Evolutionary conservation across 2,888 invertebrate genomes (phyloP).

Genomic region (Pterostichus niger): DNA sequence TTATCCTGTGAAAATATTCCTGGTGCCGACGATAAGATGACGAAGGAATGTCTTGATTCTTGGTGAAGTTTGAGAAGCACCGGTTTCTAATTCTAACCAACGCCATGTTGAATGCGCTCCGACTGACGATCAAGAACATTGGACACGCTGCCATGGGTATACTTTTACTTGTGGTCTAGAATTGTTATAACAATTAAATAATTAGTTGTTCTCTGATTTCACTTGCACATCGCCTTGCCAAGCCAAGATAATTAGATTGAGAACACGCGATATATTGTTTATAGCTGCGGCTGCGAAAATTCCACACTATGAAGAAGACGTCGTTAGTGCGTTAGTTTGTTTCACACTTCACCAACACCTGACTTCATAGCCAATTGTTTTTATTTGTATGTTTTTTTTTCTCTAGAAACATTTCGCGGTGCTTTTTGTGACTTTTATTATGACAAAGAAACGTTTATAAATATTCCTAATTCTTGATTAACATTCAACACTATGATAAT

Average conservation of each 20-base stretch:
- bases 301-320: constrained; percentile 10
- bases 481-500: no score
- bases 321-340: not conserved
- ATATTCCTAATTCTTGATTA: no score
- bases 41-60: no score
- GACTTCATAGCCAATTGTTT: constrained; percentile 3
- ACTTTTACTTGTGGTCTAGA: constrained; percentile 76
- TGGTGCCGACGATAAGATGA: no score
- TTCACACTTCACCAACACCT: constrained; percentile 10
- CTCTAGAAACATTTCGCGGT: not conserved
- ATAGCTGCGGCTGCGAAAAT: constrained; percentile 5
- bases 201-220: constrained; percentile 76
- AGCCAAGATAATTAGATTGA: constrained; percentile 69
- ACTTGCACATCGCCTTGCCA: constrained; percentile 71
- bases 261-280: constrained; percentile 69
- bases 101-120: constrained; percentile 40
- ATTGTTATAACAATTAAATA: constrained; percentile 76
- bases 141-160: constrained; percentile 67
- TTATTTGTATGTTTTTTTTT: constrained; percentile 2
- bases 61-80: constrained; percentile 22
- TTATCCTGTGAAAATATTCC: no score
- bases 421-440: no score
- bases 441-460: no score
- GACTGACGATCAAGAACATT: constrained; percentile 53
- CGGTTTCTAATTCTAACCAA: constrained; percentile 12